Evolutionary conservation across 30 jellyfish, hydroid and myxozoan genomes (phyloP), one percentile per base, ranked within the genome.

Genomic region (Nemopilema nomurai): DNA sequence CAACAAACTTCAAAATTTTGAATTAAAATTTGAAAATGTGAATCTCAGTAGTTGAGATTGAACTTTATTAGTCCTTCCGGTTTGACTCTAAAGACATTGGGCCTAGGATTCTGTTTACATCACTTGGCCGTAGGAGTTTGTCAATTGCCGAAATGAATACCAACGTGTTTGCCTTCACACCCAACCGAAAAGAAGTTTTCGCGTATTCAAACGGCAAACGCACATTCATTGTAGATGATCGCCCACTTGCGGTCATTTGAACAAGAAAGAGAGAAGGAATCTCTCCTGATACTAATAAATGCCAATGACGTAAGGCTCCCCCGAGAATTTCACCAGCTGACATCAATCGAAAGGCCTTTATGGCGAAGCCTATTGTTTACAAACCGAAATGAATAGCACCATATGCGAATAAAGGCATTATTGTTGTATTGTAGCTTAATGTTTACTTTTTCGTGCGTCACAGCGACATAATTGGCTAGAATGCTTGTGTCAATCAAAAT

Each of bases 401-500:
- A 76, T 62, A 76, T 76, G 86, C 86, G 74, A 27, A 51, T 24
- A 24, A 20, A 76, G 13, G 26, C 29, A 51, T 62, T 13, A 0
- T 76, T 51, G 86, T 76, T 23, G 4, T 21, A 51, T 63, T 21
- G 63, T 49, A 23, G 77, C 62, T 26, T 41, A 22, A 28, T 49
- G 25, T 6, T 21, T 50, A 21, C 85, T 62, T 9, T 19, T 28
- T 62, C 71, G 49, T 51, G 87, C 77, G 68, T 77, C 75, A 53
- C 57, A 77, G 65, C 87, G 62, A 24, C 28, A 19, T 69, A 28
- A 77, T 77, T 77, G 87, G 87, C 31, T 62, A 18, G n/a, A 18
- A 18, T 8, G 16, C 64, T 6, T 1, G 9, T 77, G 87, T 77
- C 87, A 77, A 77, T 77, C 87, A 77, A 3, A 3, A 0, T 62